These are phyloP conservation scores for Sipha flava DNA, from an alignment of 1,140 invertebrate genomes.

Conservation along the genomic window DNA sequence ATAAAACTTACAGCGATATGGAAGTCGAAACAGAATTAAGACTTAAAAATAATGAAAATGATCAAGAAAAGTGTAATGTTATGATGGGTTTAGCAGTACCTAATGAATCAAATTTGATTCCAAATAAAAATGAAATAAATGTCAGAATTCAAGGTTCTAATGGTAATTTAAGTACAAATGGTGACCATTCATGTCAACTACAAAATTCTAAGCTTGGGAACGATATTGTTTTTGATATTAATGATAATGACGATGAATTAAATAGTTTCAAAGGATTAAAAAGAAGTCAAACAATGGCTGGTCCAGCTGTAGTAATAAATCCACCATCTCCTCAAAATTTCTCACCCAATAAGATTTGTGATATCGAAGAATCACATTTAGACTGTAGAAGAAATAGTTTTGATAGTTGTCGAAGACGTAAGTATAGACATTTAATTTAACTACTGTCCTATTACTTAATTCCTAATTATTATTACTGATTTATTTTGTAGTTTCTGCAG, in stretches of 20 bases:
- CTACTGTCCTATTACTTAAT: neutral
- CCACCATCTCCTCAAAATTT: constrained; percentile 54
- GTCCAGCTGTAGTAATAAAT: constrained; percentile 52
- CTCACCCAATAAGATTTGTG: constrained; percentile 29
- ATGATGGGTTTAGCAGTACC: neutral
- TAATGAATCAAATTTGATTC: neutral
- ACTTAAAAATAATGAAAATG: neutral
- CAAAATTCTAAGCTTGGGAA: constrained; percentile 28
- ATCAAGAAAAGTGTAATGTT: neutral
- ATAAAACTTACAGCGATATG: constrained; percentile 30
- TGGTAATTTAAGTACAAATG: constrained; percentile 40
- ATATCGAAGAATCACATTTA: constrained; percentile 18
- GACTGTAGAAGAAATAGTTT: constrained; percentile 38
- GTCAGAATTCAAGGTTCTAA: constrained; percentile 41
- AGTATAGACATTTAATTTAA: neutral
- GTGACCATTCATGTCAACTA: constrained; percentile 33
- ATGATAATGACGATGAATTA: constrained; percentile 37
- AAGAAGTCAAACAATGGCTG: constrained; percentile 35
- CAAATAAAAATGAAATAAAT: constrained; percentile 36
- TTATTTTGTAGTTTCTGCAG: constrained; percentile 39
- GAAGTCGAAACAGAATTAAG: constrained; percentile 1
- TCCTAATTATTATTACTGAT: neutral
- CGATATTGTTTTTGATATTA: constrained; percentile 35
- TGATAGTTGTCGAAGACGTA: constrained; percentile 39
- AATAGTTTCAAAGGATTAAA: constrained; percentile 34